These are phyloP conservation scores for Alca torda DNA, from an alignment of 2,797 vertebrate genomes.

Conservation along the genomic window DNA sequence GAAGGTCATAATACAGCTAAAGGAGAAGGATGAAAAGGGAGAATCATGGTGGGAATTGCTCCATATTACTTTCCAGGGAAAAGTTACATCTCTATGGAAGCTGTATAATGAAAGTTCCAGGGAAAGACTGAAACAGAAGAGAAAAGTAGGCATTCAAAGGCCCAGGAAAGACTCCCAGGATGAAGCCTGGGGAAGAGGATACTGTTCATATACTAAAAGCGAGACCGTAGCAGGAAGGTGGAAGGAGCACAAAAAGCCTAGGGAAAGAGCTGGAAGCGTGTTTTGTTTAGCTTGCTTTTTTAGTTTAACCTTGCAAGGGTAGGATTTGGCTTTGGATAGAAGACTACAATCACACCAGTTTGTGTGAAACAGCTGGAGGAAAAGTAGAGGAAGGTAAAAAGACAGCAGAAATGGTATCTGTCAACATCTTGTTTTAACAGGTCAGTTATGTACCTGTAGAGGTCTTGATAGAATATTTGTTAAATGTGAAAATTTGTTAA, in stretches of 20 bases:
- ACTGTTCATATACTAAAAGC: background rate
- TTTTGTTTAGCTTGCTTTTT: background rate
- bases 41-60: conserved; percentile 19
- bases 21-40: conserved; percentile 2
- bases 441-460: background rate
- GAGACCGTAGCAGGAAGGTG: background rate
- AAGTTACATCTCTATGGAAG: background rate
- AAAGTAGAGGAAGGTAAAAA: background rate
- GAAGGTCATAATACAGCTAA: background rate
- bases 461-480: background rate
- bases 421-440: background rate
- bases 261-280: background rate
- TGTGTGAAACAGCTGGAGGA: background rate
- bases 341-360: background rate
- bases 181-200: background rate
- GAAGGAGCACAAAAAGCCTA: background rate
- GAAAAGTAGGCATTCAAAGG: background rate
- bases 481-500: background rate
- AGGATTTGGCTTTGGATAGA: background rate
- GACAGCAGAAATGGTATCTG: background rate
- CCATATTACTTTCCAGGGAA: background rate
- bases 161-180: background rate
- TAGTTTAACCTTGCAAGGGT: background rate
- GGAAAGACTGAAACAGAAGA: background rate
- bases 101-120: background rate